Evolutionary conservation across 2,888 invertebrate species (phyloP).

Genomic region (Antheraea assamensis): DNA sequence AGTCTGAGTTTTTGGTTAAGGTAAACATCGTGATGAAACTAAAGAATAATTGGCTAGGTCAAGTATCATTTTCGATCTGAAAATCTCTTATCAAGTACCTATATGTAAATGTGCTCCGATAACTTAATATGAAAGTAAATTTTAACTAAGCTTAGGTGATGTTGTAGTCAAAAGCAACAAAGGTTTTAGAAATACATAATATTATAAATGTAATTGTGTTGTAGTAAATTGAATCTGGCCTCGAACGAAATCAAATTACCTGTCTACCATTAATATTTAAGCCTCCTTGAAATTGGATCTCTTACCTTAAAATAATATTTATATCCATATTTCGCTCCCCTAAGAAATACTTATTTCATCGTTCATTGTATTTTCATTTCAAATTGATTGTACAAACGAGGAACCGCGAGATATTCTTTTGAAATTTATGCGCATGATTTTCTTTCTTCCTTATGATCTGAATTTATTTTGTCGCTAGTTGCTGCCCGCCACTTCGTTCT

Average conservation of each 20-base stretch:
- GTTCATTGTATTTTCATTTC: constrained; percentile 5
- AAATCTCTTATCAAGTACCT: not conserved
- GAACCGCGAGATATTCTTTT: not conserved
- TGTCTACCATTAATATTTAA: constrained; percentile 1
- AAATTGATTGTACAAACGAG: constrained; percentile 7
- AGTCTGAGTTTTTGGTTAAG: not conserved
- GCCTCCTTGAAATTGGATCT: constrained; percentile 9
- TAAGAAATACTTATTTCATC: constrained; percentile 1
- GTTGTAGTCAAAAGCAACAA: too few relatives aligned
- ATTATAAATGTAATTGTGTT: not conserved
- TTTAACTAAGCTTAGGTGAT: too few relatives aligned
- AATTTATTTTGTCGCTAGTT: not conserved
- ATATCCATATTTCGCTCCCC: constrained; percentile 4
- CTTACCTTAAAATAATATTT: constrained; percentile 6
- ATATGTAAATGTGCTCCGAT: not conserved
- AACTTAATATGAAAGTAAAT: not conserved
- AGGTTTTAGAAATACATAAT: not conserved
- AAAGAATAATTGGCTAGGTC: not conserved
- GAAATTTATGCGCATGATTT: not conserved
- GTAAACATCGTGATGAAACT: not conserved
- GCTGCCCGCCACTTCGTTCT: not conserved
- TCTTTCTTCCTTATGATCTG: not conserved
- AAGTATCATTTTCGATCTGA: not conserved
- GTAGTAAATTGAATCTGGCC: not conserved
- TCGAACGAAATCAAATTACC: constrained; percentile 9